Evolutionary conservation across 1,140 invertebrate species (phyloP).

Genomic region (Lamellibrachia luymesi): DNA sequence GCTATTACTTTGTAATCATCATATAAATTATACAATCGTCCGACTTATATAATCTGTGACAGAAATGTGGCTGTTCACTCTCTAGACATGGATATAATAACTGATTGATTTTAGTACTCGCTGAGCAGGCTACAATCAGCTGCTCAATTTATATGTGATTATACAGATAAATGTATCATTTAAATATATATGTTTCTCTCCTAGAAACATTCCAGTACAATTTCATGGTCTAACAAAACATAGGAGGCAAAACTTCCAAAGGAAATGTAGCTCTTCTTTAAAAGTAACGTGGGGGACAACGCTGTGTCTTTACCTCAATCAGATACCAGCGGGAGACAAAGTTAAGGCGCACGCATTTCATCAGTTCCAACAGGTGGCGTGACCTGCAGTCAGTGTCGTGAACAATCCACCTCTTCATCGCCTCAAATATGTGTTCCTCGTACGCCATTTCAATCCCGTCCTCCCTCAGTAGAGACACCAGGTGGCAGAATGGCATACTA

Average conservation of each 20-base stretch:
- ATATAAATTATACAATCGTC: no score
- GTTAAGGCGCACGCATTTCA: constrained; percentile 27
- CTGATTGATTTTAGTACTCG: no score
- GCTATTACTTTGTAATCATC: no score
- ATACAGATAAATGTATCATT: no score
- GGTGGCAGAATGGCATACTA: constrained; percentile 23
- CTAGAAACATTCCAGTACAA: not conserved
- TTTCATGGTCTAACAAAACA: not conserved
- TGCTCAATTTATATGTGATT: no score
- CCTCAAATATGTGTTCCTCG: constrained; percentile 29
- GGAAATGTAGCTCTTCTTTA: not conserved
- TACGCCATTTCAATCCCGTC: constrained; percentile 30
- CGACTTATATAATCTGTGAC: no score
- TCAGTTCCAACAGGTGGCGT: constrained; percentile 17
- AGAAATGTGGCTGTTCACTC: no score
- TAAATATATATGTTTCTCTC: no score
- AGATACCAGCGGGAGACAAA: constrained; percentile 30
- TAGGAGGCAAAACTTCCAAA: not conserved
- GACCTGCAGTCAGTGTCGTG: constrained; percentile 16
- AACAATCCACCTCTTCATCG: constrained; percentile 25
- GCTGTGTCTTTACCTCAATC: constrained; percentile 27
- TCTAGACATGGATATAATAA: no score
- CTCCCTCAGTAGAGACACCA: constrained; percentile 20
- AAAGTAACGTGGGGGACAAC: not conserved
- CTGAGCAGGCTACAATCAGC: no score